phyloP scores from a whole-genome alignment of 2,888 invertebrate species.

The Microplitis deprimator region DNA sequence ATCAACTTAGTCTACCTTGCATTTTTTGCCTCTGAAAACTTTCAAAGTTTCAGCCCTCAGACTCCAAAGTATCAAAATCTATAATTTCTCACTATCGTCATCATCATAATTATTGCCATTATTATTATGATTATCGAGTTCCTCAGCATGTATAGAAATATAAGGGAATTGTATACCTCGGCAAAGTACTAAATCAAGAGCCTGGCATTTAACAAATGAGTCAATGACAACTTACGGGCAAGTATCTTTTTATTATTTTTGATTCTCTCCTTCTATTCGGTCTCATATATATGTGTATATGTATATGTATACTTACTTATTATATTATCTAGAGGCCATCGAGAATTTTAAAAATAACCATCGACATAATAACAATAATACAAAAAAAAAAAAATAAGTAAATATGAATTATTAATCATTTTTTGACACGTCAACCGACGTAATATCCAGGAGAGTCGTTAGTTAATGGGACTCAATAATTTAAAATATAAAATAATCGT shows the following conservation, averaged over 20 bases:
- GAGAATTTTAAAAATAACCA: neutral
- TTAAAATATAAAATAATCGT: constrained; percentile 71
- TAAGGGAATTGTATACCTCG: constrained; percentile 26
- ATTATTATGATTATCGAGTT: constrained; percentile 13
- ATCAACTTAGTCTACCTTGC: too few relatives aligned
- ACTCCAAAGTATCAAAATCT: too few relatives aligned
- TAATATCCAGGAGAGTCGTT: constrained; percentile 57
- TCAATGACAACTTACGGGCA: constrained; percentile 70
- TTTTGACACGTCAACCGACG: constrained; percentile 58
- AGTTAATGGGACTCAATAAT: constrained; percentile 71
- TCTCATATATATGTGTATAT: constrained; percentile 66
- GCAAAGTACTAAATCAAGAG: constrained; percentile 70
- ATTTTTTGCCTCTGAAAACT: too few relatives aligned
- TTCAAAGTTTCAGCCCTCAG: too few relatives aligned
- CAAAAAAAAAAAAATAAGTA: constrained; percentile 21
- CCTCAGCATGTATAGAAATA: constrained; percentile 29
- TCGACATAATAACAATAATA: constrained; percentile 27
- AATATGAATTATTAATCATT: constrained; percentile 42
- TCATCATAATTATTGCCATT: neutral
- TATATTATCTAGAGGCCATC: constrained; percentile 31
- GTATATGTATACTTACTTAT: constrained; percentile 55
- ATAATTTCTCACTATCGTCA: too few relatives aligned
- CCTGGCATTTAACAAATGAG: constrained; percentile 72
- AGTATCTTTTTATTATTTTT: constrained; percentile 54
- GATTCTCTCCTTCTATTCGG: constrained; percentile 32